phyloP scores from a whole-genome alignment of 1,140 invertebrate species.

The Lepidurus apus region DNA sequence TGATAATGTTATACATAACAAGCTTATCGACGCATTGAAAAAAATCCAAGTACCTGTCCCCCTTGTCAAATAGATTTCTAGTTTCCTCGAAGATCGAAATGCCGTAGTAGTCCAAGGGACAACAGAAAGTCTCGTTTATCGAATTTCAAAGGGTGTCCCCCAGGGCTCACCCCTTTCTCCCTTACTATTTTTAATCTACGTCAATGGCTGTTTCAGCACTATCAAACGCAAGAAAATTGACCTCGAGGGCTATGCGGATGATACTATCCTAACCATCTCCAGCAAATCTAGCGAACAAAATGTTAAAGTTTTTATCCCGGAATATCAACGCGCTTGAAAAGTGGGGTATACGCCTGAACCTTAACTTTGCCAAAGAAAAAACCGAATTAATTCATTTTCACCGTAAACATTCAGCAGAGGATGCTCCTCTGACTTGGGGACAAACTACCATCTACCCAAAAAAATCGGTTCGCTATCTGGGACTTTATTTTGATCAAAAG shows the following conservation, averaged over 20 bases:
- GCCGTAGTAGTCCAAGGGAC: not conserved
- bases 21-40: conserved; percentile 25
- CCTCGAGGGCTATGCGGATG: conserved; percentile 18
- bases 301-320: conserved; percentile 4
- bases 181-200: conserved; percentile 14
- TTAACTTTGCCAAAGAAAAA: conserved; percentile 22
- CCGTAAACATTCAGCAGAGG: not conserved
- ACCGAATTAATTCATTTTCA: conserved; percentile 24
- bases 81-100: conserved; percentile 11
- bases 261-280: not conserved
- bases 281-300: not conserved
- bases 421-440: not conserved
- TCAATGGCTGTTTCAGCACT: not conserved
- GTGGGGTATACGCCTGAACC: conserved; percentile 4
- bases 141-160: conserved; percentile 11
- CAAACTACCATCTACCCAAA: not conserved
- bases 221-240: conserved; percentile 21
- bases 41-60: conserved; percentile 22
- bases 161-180: conserved; percentile 26
- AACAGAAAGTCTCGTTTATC: not conserved
- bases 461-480: not conserved
- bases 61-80: not conserved
- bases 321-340: not conserved
- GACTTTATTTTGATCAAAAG: not conserved
- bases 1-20: conserved; percentile 26